phyloP scores from a whole-genome alignment of 2,797 vertebrate species.

The Spheniscus humboldti region DNA sequence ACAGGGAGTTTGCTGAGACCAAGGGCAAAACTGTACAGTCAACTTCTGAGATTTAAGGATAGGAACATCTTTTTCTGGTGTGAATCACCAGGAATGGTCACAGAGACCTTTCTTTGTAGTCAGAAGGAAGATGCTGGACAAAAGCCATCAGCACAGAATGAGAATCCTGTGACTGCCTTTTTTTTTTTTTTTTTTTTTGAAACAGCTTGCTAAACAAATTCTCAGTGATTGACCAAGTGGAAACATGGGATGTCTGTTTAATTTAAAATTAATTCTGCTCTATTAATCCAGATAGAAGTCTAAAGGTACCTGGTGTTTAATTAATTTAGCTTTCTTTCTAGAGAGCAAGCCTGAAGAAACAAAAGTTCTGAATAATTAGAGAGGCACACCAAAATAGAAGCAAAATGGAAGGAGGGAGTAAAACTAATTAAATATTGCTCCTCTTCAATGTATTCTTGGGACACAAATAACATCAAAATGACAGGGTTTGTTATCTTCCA shows the following conservation, averaged over 20 bases:
- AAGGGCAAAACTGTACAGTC: neutral
- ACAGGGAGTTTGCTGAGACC: neutral
- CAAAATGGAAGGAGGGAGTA: neutral
- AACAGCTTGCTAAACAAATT: neutral
- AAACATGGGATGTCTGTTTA: neutral
- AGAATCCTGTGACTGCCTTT: neutral
- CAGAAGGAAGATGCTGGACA: neutral
- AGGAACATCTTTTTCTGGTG: neutral
- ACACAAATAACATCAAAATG: neutral
- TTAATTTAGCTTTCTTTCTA: neutral
- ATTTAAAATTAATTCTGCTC: constrained; percentile 44
- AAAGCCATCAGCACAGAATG: neutral
- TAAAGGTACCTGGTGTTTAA: neutral
- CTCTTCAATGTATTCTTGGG: neutral
- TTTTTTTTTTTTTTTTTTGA: neutral
- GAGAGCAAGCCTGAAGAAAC: neutral
- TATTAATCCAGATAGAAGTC: constrained; percentile 5
- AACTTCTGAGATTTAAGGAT: neutral
- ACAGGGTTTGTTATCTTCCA: neutral
- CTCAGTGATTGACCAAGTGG: neutral
- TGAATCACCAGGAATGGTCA: neutral
- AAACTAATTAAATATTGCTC: constrained; percentile 21
- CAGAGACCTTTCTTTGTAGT: neutral
- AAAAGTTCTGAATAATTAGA: constrained; percentile 9
- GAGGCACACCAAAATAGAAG: neutral